phyloP scores from a whole-genome alignment of 2,888 invertebrate species.

The Hemithea aestivaria region DNA sequence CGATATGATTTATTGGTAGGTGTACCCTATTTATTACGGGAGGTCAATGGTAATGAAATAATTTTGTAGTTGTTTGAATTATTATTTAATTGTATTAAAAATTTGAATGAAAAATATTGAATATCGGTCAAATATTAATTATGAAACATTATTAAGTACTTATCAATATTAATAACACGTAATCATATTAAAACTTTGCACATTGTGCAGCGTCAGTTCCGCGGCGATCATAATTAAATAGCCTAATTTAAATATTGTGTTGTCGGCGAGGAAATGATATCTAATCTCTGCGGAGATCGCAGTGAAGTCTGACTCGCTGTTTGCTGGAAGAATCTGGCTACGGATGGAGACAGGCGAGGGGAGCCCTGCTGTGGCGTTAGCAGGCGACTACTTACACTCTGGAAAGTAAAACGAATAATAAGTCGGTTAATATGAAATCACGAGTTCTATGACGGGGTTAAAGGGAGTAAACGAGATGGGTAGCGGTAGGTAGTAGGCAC shows the following conservation, averaged over 20 bases:
- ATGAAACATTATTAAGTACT: too few species aligned
- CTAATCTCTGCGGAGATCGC: constrained; percentile 42
- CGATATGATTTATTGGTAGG: too few species aligned
- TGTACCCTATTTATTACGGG: too few species aligned
- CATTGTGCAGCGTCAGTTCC: background rate
- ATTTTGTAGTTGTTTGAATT: too few species aligned
- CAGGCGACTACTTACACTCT: constrained; percentile 34
- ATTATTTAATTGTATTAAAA: too few species aligned
- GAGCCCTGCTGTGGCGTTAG: constrained; percentile 34
- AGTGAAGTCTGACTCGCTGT: constrained; percentile 52
- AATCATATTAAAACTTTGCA: background rate
- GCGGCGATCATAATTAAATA: background rate
- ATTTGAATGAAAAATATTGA: too few species aligned
- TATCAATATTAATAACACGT: background rate
- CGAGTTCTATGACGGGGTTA: too few species aligned
- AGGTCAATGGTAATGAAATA: too few species aligned
- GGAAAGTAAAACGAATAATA: constrained; percentile 25
- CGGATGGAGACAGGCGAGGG: constrained; percentile 65
- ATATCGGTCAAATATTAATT: too few species aligned
- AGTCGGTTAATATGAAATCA: too few species aligned
- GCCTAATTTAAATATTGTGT: constrained; percentile 23
- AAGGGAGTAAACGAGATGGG: too few species aligned
- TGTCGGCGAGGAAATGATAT: constrained; percentile 34
- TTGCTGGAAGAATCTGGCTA: constrained; percentile 66
- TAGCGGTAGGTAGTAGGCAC: too few species aligned